A percentile compares a stretch with the other conserved stretches of the same genome.
These are phyloP conservation scores for Eugnorisma glareosa DNA, from an alignment of 2,888 invertebrate genomes.

Conservation along the genomic window DNA sequence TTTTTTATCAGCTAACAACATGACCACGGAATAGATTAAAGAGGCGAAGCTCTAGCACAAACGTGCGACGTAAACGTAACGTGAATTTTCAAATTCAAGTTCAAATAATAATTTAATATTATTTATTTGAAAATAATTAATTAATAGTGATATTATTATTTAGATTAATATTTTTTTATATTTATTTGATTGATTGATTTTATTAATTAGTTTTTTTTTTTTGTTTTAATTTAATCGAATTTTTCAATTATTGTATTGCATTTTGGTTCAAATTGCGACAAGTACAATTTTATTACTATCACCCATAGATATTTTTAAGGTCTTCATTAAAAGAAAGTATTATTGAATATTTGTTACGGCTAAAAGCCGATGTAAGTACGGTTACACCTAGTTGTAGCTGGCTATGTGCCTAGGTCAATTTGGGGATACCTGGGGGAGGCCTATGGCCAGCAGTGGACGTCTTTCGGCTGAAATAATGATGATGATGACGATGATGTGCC, in stretches of 20 bases:
- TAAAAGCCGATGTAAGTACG: neutral
- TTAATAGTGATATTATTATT: too few species aligned
- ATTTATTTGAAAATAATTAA: too few species aligned
- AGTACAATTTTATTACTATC: neutral
- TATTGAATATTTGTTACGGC: neutral
- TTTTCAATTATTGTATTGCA: neutral
- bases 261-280: neutral
- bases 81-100: too few species aligned
- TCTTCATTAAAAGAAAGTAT: neutral
- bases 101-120: too few species aligned
- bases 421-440: too few species aligned
- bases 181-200: too few species aligned
- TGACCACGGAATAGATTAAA: slow-evolving; percentile 3
- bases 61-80: neutral
- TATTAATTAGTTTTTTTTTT: too few species aligned
- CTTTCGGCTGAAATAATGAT: too few species aligned
- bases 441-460: too few species aligned
- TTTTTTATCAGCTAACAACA: slow-evolving; percentile 29
- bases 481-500: too few species aligned
- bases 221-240: too few species aligned
- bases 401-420: neutral
- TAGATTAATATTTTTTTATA: too few species aligned
- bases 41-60: neutral
- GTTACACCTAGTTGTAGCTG: neutral
- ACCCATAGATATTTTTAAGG: neutral